Conservation (phyloP, 2,797 vertebrate species). For the Rousettus madagascariensis region DNA sequence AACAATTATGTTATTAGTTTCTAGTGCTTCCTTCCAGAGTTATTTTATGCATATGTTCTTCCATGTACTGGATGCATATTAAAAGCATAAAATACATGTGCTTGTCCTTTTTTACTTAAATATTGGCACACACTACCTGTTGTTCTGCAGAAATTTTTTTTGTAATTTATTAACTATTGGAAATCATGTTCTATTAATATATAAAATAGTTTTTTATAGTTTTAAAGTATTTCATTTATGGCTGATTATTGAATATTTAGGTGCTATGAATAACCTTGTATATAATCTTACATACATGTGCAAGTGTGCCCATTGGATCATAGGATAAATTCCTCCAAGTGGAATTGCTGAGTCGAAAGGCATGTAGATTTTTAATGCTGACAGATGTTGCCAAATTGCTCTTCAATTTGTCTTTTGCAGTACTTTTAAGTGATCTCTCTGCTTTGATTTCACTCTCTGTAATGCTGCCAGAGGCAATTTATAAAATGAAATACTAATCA, state of each 20-base stretch:
- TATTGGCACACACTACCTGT: background rate
- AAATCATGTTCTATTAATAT: background rate
- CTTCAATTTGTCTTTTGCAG: background rate
- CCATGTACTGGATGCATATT: background rate
- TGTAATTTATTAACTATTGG: constrained; percentile 9
- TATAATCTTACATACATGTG: background rate
- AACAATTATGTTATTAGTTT: background rate
- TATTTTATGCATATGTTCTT: background rate
- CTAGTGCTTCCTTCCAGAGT: constrained; percentile 2
- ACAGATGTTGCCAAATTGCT: constrained; percentile 16
- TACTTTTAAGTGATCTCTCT: constrained; percentile 31
- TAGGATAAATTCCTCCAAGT: constrained; percentile 21
- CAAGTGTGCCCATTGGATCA: background rate
- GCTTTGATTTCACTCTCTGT: background rate
- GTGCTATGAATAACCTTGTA: background rate
- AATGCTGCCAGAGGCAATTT: background rate
- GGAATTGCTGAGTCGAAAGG: background rate
- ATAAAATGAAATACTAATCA: constrained; percentile 22
- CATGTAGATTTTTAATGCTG: constrained; percentile 29
- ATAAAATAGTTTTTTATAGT: background rate
- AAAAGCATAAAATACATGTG: background rate
- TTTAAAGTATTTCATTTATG: constrained; percentile 34
- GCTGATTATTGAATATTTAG: background rate
- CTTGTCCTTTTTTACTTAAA: constrained; percentile 28
- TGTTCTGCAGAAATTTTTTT: background rate